These are phyloP conservation scores for Eilema depressum DNA, from an alignment of 2,888 invertebrate species.

Conservation along the genomic window DNA sequence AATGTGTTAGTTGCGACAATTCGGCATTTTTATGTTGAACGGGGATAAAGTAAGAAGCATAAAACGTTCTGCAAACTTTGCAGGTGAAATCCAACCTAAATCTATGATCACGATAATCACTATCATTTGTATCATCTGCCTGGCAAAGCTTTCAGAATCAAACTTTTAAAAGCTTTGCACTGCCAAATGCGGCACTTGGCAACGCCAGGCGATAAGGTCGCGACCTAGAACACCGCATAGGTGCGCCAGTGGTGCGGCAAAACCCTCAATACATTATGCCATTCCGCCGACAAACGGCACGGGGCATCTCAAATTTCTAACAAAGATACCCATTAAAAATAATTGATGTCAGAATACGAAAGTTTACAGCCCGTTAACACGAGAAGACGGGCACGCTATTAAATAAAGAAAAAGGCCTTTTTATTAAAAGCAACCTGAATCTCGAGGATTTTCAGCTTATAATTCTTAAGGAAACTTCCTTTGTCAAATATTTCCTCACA, in stretches of 20 bases:
- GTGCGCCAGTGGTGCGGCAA: constrained; percentile 51
- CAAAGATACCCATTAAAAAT: constrained; percentile 42
- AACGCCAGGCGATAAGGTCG: constrained; percentile 47
- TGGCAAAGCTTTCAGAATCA: constrained; percentile 36
- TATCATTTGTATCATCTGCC: constrained; percentile 27
- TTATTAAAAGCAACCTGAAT: constrained; percentile 46
- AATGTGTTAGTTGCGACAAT: not conserved
- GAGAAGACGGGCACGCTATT: constrained; percentile 34
- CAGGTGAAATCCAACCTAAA: not conserved
- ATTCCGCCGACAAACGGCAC: constrained; percentile 32
- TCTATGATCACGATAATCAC: not conserved
- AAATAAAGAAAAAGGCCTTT: constrained; percentile 35
- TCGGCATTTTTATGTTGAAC: not conserved
- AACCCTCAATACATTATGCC: constrained; percentile 33
- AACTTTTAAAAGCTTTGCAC: constrained; percentile 40
- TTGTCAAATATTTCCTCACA: constrained; percentile 34
- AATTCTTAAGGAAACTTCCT: constrained; percentile 37
- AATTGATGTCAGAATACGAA: constrained; percentile 39
- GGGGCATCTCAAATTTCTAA: constrained; percentile 28
- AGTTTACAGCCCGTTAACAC: constrained; percentile 28
- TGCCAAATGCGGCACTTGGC: constrained; percentile 49
- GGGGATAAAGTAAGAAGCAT: too few species aligned
- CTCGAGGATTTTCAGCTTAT: constrained; percentile 37
- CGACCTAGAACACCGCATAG: constrained; percentile 48
- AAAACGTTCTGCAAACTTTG: not conserved